These are phyloP conservation scores for Camponotus pennsylvanicus DNA, from an alignment of 1,140 invertebrate species.

Conservation along the genomic window DNA sequence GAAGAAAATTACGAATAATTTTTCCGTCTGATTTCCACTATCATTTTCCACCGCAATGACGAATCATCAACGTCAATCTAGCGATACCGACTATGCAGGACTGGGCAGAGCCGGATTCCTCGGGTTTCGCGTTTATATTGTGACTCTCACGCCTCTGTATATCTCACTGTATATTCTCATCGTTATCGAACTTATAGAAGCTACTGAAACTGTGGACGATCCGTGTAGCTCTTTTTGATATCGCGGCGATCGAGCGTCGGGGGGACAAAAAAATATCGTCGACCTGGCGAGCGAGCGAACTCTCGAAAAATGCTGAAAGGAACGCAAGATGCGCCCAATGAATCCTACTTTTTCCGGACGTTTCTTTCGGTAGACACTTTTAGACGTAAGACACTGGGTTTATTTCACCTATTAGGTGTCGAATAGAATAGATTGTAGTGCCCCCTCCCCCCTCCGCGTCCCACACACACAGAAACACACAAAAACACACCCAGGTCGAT, in stretches of 20 bases:
- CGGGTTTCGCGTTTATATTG: constrained; percentile 4
- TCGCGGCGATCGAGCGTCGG: constrained; percentile 6
- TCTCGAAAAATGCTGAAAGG: constrained; percentile 45
- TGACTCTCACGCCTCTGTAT: constrained; percentile 44
- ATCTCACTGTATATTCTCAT: constrained; percentile 60
- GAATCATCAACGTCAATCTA: background rate
- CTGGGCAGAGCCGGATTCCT: background rate
- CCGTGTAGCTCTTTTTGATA: constrained; percentile 57
- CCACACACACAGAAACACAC: background rate
- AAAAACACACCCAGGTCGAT: background rate
- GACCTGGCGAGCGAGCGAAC: constrained; percentile 4
- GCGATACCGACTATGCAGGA: constrained; percentile 1
- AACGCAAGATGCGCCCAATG: constrained; percentile 42
- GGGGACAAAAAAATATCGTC: constrained; percentile 6
- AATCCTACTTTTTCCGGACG: constrained; percentile 32
- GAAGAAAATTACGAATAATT: background rate
- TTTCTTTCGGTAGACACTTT: constrained; percentile 49
- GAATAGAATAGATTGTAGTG: constrained; percentile 49
- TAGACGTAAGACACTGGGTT: constrained; percentile 43
- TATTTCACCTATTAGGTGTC: constrained; percentile 51
- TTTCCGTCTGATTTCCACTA: background rate
- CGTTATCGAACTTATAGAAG: constrained; percentile 32
- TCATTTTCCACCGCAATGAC: background rate
- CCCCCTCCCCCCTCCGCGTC: background rate
- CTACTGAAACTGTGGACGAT: constrained; percentile 33